Evolutionary conservation across 2,888 invertebrate species (phyloP).

Genomic region (Tipula confusa): DNA sequence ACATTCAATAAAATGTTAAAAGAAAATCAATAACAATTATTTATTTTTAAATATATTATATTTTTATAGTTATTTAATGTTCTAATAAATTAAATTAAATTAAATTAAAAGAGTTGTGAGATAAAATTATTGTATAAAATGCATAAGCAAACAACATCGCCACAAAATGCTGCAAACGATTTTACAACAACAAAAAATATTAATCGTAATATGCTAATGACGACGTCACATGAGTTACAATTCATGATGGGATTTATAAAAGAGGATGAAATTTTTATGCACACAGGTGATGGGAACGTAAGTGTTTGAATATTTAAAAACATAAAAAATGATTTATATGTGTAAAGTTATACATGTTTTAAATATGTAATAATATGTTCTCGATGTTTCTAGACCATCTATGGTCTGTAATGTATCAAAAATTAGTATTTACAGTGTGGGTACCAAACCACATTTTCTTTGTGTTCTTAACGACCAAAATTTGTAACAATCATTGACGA

Average conservation of each 20-base stretch:
- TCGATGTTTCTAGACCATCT: too few species aligned
- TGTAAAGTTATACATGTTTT: neutral
- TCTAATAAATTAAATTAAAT: neutral
- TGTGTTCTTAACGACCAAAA: too few species aligned
- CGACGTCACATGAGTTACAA: constrained; percentile 37
- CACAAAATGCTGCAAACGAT: neutral
- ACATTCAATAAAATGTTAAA: neutral
- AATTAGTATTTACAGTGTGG: too few species aligned
- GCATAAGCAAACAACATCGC: constrained; percentile 13
- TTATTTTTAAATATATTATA: constrained; percentile 6
- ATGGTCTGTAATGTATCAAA: too few species aligned
- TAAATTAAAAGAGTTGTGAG: neutral
- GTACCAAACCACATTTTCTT: too few species aligned
- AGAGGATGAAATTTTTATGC: constrained; percentile 38
- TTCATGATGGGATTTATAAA: constrained; percentile 39
- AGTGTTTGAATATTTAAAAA: constrained; percentile 31
- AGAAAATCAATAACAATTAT: neutral
- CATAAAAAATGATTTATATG: neutral
- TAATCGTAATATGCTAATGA: constrained; percentile 36
- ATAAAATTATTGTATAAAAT: neutral
- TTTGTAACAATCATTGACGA: too few species aligned
- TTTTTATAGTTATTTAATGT: constrained; percentile 29
- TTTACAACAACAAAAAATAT: constrained; percentile 3
- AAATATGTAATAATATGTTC: neutral
- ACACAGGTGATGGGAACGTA: constrained; percentile 34